A percentile compares a stretch with the other conserved stretches of the same genome.
These are phyloP conservation scores for Paramormyrops hopkinsi DNA, from an alignment of 2,797 vertebrate genomes.

Conservation along the genomic window DNA sequence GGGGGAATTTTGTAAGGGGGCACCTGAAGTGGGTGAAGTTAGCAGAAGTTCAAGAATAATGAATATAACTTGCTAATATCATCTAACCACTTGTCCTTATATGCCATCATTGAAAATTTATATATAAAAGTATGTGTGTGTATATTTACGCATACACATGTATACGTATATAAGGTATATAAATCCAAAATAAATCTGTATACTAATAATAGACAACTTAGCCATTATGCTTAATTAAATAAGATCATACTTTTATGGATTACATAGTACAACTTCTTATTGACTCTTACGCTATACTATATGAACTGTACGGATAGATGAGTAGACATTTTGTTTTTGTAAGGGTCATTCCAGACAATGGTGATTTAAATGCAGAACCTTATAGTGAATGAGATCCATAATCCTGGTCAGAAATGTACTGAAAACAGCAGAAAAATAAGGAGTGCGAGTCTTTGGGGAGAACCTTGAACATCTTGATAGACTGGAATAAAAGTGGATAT, in stretches of 20 bases:
- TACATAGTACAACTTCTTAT: conserved; percentile 71
- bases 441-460: not conserved
- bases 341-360: conserved; percentile 60
- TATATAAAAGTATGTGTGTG: conserved; percentile 49
- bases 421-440: not conserved
- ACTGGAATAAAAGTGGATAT: not conserved
- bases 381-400: not conserved
- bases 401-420: not conserved
- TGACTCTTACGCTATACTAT: conserved; percentile 62
- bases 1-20: conserved; percentile 1
- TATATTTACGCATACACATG: conserved; percentile 52
- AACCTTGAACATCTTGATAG: not conserved
- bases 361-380: conserved; percentile 3
- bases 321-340: conserved; percentile 61
- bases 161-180: conserved; percentile 49
- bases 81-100: conserved; percentile 47
- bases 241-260: conserved; percentile 71
- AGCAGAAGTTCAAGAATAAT: conserved; percentile 14
- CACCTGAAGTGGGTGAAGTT: not conserved
- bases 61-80: conserved; percentile 44
- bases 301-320: conserved; percentile 72
- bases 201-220: conserved; percentile 77
- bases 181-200: conserved; percentile 64
- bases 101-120: conserved; percentile 48
- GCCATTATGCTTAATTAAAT: conserved; percentile 75